Conservation (phyloP, 2,888 invertebrate species). For the Chalcosyrphus nemorum region DNA sequence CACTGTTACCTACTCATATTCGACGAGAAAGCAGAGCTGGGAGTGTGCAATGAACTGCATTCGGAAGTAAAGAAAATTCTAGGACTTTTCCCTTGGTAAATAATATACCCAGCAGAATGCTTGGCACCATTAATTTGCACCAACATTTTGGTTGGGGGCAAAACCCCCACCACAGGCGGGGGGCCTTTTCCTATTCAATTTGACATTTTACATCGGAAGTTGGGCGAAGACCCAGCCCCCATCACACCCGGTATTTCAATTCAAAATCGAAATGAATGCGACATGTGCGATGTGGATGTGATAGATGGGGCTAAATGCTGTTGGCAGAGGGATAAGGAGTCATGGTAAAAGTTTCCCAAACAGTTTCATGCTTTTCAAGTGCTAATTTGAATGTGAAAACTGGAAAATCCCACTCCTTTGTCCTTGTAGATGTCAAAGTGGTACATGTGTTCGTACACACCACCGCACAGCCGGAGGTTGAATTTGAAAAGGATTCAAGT, state of each 20-base stretch:
- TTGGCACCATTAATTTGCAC: constrained; percentile 63
- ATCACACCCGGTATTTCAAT: constrained; percentile 37
- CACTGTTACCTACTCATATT: constrained; percentile 11
- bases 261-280: constrained; percentile 64
- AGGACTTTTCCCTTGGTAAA: constrained; percentile 59
- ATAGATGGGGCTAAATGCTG: constrained; percentile 6
- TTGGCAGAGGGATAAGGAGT: neutral
- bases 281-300: constrained; percentile 55
- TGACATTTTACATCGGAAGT: constrained; percentile 65
- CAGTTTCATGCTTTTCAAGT: constrained; percentile 69
- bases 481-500: constrained; percentile 6
- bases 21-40: too few species aligned
- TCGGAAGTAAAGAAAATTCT: constrained; percentile 66
- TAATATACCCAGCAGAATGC: constrained; percentile 57
- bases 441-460: neutral
- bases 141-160: neutral
- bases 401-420: constrained; percentile 49
- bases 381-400: constrained; percentile 72
- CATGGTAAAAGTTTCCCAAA: constrained; percentile 61
- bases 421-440: constrained; percentile 2
- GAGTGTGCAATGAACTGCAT: constrained; percentile 70
- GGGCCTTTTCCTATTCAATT: constrained; percentile 50
- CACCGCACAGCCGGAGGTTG: neutral
- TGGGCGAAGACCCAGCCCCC: neutral
- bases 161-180: too few species aligned